A percentile compares a stretch with the other conserved stretches of the same genome.
Evolutionary conservation across 2,888 invertebrate genomes (phyloP).

Genomic region (Meta bourneti): DNA sequence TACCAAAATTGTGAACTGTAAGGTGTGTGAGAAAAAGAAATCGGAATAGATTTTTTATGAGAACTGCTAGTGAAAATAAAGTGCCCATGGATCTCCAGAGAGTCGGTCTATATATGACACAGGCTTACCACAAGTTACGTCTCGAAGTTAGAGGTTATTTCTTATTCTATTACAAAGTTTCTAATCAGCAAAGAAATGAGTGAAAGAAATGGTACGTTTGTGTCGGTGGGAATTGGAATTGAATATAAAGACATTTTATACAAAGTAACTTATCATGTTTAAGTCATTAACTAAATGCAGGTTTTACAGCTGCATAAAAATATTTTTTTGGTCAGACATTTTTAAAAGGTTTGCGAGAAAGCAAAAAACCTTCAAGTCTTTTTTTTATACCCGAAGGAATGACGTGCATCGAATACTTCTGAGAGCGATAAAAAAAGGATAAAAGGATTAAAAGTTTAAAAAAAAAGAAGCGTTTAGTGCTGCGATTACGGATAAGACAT

Average conservation of each 20-base stretch:
- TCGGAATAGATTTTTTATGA: not conserved
- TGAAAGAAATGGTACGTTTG: constrained; percentile 1
- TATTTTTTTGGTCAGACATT: not conserved
- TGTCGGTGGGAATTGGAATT: constrained; percentile 1
- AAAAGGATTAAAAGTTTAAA: not conserved
- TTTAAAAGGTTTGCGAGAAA: not conserved
- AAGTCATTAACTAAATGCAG: constrained; percentile 15
- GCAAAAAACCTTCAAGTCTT: not conserved
- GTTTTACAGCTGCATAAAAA: no score
- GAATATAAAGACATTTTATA: constrained; percentile 1
- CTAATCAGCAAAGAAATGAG: not conserved
- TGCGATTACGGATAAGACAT: not conserved
- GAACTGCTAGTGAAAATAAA: not conserved
- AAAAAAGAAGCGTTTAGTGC: not conserved
- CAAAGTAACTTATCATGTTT: constrained; percentile 29
- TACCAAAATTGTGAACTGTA: no score
- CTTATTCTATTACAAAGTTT: not conserved
- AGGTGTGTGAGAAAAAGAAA: not conserved
- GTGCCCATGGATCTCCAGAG: not conserved
- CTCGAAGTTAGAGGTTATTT: not conserved
- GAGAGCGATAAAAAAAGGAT: not conserved
- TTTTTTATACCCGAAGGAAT: not conserved
- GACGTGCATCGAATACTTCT: not conserved
- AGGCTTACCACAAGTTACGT: not conserved
- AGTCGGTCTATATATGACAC: not conserved